Conservation (phyloP, 1,140 invertebrate species). For the Bombyx mandarina region DNA sequence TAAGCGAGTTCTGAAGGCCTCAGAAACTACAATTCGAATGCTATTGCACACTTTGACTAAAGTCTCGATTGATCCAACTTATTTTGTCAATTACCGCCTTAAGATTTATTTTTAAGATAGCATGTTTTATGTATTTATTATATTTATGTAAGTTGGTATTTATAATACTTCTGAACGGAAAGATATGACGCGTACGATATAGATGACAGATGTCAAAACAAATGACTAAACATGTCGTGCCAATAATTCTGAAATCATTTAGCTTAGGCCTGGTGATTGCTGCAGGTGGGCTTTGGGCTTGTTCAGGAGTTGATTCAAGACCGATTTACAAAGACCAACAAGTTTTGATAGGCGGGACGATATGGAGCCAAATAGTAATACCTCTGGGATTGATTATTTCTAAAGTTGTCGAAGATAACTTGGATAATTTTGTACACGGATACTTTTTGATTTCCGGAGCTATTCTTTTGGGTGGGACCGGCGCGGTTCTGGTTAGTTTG, state of each 20-base stretch:
- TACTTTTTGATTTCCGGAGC: constrained; percentile 13
- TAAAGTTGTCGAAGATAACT: constrained; percentile 25
- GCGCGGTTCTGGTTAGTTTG: no score
- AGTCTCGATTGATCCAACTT: no score
- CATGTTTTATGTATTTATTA: no score
- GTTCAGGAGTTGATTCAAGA: constrained; percentile 23
- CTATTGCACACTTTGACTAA: no score
- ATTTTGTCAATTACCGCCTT: no score
- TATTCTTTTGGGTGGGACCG: no score
- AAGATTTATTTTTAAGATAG: no score
- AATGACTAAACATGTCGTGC: constrained; percentile 20
- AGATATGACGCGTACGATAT: no score
- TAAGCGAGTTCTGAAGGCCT: no score
- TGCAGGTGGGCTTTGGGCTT: constrained; percentile 35
- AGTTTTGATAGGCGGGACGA: constrained; percentile 36
- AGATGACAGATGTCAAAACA: not conserved
- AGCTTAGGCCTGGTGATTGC: constrained; percentile 30
- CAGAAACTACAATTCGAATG: no score
- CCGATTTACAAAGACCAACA: constrained; percentile 41
- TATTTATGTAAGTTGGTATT: no score
- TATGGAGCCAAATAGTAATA: constrained; percentile 49
- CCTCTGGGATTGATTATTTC: constrained; percentile 45
- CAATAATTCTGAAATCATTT: constrained; percentile 29
- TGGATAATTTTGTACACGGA: constrained; percentile 30
- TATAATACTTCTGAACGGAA: no score